Evolutionary conservation across 2,113 vertebrate genomes (phyloP), one percentile per base, ranked within the genome.

Genomic region (Dolichotis patagonum): DNA sequence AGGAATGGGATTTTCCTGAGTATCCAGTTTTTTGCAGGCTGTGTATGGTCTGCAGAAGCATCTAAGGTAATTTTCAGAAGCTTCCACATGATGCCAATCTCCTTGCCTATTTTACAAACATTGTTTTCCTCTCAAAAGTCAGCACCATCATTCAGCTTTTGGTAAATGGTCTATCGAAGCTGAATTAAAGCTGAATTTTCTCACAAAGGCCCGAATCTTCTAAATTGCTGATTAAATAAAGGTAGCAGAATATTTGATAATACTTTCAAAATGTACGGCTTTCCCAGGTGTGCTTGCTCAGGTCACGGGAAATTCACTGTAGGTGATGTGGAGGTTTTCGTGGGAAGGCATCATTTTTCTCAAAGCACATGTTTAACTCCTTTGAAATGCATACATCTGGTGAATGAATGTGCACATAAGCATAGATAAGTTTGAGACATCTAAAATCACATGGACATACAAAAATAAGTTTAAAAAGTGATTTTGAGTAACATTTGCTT

Each of bases 191-290:
- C 22, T 88, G 73, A 78, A 88, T 88, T 82, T 96, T 22, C 78
- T 97, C n/a, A 2, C 52, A 43, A 77, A 43, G 52, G 13, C 20
- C 41, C 87, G 67, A 90, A 67, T 24, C 58, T 85, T 91, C 71
- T 83, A 58, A 96, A 65, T 28, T 58, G n/a, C 56, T 82, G 96
- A 83, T 93, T 81, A 78, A 94, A 93, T 69, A 49, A 88, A 84
- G 32, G 17, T 60, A 95, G 73, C 67, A 73, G 24, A 43, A 86
- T 90, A 95, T 90, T 85, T 75, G 49, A 82, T 67, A 67, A 62
- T 69, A 14, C 60, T 86, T 83, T 65, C 80, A 90, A 75, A 90
- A 87, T 49, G 67, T 75, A 60, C 41, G 28, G 54, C 8, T 95
- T 93, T 84, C 81, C 73, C 24, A 38, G 38, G 17, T 38, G 81